Evolutionary conservation across 1,140 invertebrate species (phyloP), one percentile per base, ranked within the genome.

Genomic region (Diprion similis): DNA sequence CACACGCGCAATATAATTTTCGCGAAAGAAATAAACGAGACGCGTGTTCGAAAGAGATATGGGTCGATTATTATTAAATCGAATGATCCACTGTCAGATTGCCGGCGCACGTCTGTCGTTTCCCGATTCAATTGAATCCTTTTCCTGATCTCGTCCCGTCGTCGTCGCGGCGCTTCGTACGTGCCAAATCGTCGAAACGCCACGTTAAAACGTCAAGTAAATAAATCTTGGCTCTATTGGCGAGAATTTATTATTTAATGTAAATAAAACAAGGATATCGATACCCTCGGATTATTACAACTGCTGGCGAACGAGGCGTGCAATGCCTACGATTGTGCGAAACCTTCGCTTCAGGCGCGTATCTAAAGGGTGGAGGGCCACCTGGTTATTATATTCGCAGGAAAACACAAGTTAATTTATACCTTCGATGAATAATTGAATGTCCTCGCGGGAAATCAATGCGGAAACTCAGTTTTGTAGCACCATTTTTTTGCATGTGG

Each of bases 11-110:
- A 6, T 37, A 37, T 37, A 37, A 37, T 37, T 37, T 37, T 37
- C 24, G 24, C 24, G 6, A 59, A 59, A 59, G n/a, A 59, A 9
- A 59, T 59, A 4, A 15, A 17, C 51, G 51, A 17, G 51, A 4
- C 51, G 51, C 51, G 51, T 59, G 51, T 59, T 59, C 51, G 6
- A 17, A 59, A 59, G 51, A 59, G 51, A 59, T 59, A 59, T 13
- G 51, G 9, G 51, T 59, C 51, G 51, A 59, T 59, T 59, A 59
- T 59, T 59, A 59, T 59, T 59, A 17, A 59, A 59, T 59, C 51
- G 11, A 59, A 13, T 9, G 51, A 59, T 59, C 51, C 51, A 17
- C n/a, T 17, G 51, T 59, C n/a, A 17, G 51, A 59, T 59, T 59
- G 24, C 24, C 11, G 51, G 11, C 8, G 11, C 51, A 59, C 51